Evolutionary conservation across 2,888 invertebrate genomes (phyloP).

Genomic region (Stratiomys singularior): DNA sequence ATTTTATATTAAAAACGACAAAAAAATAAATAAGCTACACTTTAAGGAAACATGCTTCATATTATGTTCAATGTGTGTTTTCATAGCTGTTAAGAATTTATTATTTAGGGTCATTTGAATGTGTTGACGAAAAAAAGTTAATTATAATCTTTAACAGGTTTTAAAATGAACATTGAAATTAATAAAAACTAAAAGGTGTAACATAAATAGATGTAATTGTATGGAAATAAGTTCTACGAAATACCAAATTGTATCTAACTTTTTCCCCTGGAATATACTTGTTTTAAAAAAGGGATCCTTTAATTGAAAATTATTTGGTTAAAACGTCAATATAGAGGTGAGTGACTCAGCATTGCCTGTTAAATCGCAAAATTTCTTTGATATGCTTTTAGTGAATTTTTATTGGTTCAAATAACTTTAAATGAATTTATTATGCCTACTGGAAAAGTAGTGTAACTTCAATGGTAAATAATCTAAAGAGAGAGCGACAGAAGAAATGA

Average conservation of each 20-base stretch:
- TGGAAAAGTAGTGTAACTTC: not conserved
- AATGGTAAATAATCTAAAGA: not conserved
- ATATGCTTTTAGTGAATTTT: not conserved
- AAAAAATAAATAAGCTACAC: not conserved
- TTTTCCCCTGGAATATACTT: not conserved
- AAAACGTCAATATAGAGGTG: not conserved
- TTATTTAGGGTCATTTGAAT: not conserved
- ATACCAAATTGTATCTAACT: not conserved
- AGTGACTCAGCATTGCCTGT: not conserved
- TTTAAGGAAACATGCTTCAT: not conserved
- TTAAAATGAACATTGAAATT: not conserved
- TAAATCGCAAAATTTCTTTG: too few relatives aligned
- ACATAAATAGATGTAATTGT: not conserved
- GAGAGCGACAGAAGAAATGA: too few relatives aligned
- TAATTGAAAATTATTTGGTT: not conserved
- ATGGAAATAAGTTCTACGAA: not conserved
- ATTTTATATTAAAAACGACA: slow-evolving; percentile 16
- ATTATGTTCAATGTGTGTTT: slow-evolving; percentile 15
- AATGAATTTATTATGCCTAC: not conserved
- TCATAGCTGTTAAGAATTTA: not conserved
- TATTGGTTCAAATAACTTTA: not conserved
- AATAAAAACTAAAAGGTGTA: not conserved
- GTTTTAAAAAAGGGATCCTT: not conserved
- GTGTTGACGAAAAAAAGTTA: not conserved
- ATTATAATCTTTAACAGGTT: not conserved